Conservation (phyloP, 2,113 vertebrate species). For the Pica pica region DNA sequence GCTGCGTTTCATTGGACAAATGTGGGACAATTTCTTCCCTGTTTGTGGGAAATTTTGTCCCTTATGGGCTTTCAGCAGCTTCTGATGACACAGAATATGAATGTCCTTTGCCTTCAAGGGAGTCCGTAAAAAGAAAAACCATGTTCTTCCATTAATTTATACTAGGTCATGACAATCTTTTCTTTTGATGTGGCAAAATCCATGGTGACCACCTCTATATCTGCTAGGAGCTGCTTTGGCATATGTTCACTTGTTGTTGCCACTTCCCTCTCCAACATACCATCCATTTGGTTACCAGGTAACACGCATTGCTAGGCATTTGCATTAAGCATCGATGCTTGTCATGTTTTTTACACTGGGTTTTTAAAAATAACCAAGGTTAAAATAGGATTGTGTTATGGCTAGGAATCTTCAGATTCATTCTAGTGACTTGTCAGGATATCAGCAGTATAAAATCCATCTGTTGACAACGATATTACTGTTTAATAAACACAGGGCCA, state of each 20-base stretch:
- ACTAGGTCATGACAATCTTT: not conserved
- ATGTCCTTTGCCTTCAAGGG: not conserved
- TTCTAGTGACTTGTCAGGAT: constrained; percentile 21
- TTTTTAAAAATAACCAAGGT: constrained; percentile 49
- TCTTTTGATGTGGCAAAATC: not conserved
- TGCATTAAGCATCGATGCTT: constrained; percentile 38
- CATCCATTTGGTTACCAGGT: constrained; percentile 57
- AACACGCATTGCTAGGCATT: constrained; percentile 43
- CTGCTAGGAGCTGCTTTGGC: constrained; percentile 6
- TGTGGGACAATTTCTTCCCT: not conserved
- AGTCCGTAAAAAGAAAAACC: not conserved
- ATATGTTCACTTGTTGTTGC: constrained; percentile 33
- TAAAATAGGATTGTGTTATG: constrained; percentile 58
- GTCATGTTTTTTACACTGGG: constrained; percentile 28
- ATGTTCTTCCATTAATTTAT: not conserved
- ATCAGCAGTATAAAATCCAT: not conserved
- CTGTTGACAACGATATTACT: constrained; percentile 11
- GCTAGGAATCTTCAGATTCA: constrained; percentile 28
- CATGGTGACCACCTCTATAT: constrained; percentile 18
- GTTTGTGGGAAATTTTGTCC: not conserved
- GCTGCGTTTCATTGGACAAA: not conserved
- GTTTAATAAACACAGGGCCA: not conserved
- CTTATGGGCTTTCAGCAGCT: not conserved
- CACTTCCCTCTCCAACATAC: constrained; percentile 39
- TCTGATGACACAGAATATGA: not conserved